These are phyloP conservation scores for Diprion similis DNA, from an alignment of 1,140 invertebrate species.

Conservation along the genomic window DNA sequence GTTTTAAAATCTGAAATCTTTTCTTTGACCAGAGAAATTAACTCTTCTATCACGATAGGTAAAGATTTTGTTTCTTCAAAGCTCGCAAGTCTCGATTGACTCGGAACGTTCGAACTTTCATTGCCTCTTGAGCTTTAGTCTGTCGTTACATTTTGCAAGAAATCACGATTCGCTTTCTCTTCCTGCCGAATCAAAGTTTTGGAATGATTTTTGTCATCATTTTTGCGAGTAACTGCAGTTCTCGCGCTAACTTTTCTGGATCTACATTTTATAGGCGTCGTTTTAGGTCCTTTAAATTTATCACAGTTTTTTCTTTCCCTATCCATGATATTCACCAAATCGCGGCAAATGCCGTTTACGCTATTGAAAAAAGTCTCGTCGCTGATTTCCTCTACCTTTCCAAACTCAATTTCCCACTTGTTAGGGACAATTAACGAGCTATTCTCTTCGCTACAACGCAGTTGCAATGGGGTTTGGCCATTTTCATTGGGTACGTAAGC, in stretches of 20 bases:
- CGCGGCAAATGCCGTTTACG: conserved; percentile 32
- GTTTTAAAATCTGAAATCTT: too few relatives aligned
- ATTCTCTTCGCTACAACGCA: background rate
- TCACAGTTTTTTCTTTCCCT: background rate
- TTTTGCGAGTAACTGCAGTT: background rate
- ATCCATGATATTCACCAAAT: conserved; percentile 25
- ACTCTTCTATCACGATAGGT: too few relatives aligned
- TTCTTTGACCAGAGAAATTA: too few relatives aligned
- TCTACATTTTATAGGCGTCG: background rate
- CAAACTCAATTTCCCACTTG: conserved; percentile 33
- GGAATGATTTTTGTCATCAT: too few relatives aligned
- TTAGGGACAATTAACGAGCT: background rate
- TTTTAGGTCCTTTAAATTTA: background rate
- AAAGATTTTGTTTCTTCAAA: too few relatives aligned
- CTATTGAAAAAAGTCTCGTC: conserved; percentile 34
- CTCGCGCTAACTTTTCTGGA: background rate
- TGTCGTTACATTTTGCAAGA: too few relatives aligned
- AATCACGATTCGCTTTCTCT: too few relatives aligned
- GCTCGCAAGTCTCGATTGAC: too few relatives aligned
- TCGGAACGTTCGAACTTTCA: too few relatives aligned
- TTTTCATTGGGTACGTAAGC: background rate
- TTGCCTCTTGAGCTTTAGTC: too few relatives aligned
- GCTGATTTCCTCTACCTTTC: conserved; percentile 34
- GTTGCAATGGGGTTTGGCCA: background rate
- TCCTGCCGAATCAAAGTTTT: too few relatives aligned